phyloP scores from a whole-genome alignment of 2,797 vertebrate species.

The Ctenopoma kingsleyae region DNA sequence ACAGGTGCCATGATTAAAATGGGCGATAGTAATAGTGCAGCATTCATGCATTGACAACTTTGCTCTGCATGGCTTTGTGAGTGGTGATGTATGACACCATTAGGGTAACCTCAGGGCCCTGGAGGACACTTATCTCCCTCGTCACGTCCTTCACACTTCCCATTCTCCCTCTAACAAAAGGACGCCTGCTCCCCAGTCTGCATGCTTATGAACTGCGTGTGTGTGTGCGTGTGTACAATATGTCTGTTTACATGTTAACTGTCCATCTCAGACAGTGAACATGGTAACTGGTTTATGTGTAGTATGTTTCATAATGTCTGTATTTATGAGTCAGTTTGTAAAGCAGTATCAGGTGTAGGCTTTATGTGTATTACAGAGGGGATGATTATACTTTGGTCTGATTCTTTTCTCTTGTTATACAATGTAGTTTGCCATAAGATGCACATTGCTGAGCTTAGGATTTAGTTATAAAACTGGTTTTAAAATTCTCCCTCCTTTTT shows the following conservation, averaged over 20 bases:
- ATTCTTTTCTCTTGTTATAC: neutral
- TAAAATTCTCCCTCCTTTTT: no score
- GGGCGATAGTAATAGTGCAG: slow-evolving; percentile 86
- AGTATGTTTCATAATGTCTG: slow-evolving; percentile 41
- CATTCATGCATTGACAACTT: slow-evolving; percentile 89
- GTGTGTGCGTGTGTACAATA: slow-evolving; percentile 30
- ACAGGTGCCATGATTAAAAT: slow-evolving; percentile 89
- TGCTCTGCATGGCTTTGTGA: slow-evolving; percentile 86
- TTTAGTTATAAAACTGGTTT: neutral
- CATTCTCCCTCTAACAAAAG: slow-evolving; percentile 84
- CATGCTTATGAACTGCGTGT: slow-evolving; percentile 79
- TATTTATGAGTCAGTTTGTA: slow-evolving; percentile 26
- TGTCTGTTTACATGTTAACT: slow-evolving; percentile 26
- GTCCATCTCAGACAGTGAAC: slow-evolving; percentile 32
- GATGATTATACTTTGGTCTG: neutral
- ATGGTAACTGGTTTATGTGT: slow-evolving; percentile 49
- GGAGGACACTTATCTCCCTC: slow-evolving; percentile 86
- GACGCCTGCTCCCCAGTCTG: slow-evolving; percentile 78
- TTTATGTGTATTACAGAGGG: neutral
- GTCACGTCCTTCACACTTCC: slow-evolving; percentile 87
- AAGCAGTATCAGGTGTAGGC: neutral
- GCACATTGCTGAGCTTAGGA: no score
- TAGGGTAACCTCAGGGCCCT: slow-evolving; percentile 87
- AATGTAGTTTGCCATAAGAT: neutral
- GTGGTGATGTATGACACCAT: slow-evolving; percentile 89